These are phyloP conservation scores for Heliconius cydno DNA, from an alignment of 2,888 invertebrate genomes.

Conservation along the genomic window DNA sequence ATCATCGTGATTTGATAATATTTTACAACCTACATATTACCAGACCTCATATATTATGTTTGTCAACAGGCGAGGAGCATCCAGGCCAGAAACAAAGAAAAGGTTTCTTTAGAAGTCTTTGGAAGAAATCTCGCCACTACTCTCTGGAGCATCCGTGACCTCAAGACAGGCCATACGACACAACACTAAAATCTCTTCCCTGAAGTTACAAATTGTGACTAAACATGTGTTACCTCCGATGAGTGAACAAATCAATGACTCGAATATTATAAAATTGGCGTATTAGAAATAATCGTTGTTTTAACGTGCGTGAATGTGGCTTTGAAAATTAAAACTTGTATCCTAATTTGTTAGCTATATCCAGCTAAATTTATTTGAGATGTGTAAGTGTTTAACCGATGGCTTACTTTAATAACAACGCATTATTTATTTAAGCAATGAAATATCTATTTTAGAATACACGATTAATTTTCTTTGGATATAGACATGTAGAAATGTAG, in stretches of 20 bases:
- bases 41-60: constrained; percentile 44
- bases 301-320: constrained; percentile 52
- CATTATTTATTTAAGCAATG: constrained; percentile 72
- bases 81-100: constrained; percentile 90
- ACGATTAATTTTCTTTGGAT: constrained; percentile 56
- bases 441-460: constrained; percentile 61
- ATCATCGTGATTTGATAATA: background rate
- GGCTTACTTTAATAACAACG: constrained; percentile 54
- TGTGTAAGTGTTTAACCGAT: constrained; percentile 60
- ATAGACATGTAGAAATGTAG: constrained; percentile 80
- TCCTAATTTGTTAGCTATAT: constrained; percentile 42
- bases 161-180: constrained; percentile 46
- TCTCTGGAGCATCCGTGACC: constrained; percentile 93
- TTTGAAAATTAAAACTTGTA: constrained; percentile 46
- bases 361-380: constrained; percentile 38
- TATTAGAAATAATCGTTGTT: constrained; percentile 42
- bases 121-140: constrained; percentile 94
- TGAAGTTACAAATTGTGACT: constrained; percentile 42
- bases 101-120: constrained; percentile 94
- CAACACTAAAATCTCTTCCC: constrained; percentile 51
- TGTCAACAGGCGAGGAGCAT: constrained; percentile 85
- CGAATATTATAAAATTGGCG: constrained; percentile 37
- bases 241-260: constrained; percentile 36
- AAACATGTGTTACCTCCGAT: constrained; percentile 26
- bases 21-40: background rate